Conservation (phyloP, 2,888 invertebrate species). For the Heteromyza rotundicornis region DNA sequence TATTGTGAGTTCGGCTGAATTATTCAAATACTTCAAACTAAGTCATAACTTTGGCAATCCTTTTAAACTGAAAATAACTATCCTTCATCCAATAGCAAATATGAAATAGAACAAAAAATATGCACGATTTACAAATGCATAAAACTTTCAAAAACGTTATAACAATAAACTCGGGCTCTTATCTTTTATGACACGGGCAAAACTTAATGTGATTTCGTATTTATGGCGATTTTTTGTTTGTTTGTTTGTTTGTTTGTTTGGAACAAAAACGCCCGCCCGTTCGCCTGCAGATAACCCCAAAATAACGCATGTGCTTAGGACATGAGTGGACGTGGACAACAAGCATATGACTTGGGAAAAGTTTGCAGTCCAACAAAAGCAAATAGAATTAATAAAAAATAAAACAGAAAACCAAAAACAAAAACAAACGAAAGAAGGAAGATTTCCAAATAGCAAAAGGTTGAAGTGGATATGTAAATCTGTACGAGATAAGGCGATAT, state of each 20-base stretch:
- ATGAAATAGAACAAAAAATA: no score
- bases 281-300: constrained; percentile 8
- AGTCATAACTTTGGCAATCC: no score
- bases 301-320: neutral
- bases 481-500: constrained; percentile 57
- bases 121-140: constrained; percentile 29
- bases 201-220: constrained; percentile 30
- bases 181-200: constrained; percentile 25
- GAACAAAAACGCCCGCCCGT: constrained; percentile 12
- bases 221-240: constrained; percentile 23
- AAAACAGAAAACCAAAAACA: neutral
- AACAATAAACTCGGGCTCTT: constrained; percentile 32
- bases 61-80: no score
- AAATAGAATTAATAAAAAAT: neutral
- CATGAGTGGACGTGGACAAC: constrained; percentile 16
- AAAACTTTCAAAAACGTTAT: constrained; percentile 32
- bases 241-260: no score
- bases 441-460: constrained; percentile 23
- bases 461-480: constrained; percentile 51
- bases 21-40: no score
- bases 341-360: constrained; percentile 18
- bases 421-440: constrained; percentile 5
- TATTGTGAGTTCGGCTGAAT: no score
- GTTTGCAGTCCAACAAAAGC: neutral
- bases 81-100: no score